Percentiles rank a stretch among this genome's conserved stretches.
These are phyloP conservation scores for Nematostella vectensis DNA, from an alignment of 92 coral and sea anemone species.

Conservation along the genomic window DNA sequence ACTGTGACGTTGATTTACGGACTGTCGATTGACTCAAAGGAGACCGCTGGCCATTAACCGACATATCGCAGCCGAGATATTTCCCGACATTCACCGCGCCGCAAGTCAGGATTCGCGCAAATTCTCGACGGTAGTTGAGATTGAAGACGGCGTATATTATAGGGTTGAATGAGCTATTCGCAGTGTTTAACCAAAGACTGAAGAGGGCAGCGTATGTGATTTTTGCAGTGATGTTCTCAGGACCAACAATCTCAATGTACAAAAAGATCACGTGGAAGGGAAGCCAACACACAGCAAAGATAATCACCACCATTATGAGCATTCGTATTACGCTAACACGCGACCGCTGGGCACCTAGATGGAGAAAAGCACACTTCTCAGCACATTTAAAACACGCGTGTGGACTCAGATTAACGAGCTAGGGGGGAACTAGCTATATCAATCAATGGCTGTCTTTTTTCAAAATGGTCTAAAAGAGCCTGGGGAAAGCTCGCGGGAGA, in stretches of 20 bases:
- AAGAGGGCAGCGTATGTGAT: constrained; percentile 24
- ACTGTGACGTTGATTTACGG: constrained; percentile 5
- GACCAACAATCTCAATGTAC: constrained; percentile 16
- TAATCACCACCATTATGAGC: constrained; percentile 59
- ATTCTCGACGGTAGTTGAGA: constrained; percentile 67
- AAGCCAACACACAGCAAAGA: constrained; percentile 59
- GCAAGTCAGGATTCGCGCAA: constrained; percentile 43
- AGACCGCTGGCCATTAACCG: constrained; percentile 17
- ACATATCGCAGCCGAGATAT: constrained; percentile 27
- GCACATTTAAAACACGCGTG: no score
- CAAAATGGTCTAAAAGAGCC: no score
- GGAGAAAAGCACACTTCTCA: background rate
- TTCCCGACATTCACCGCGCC: constrained; percentile 25
- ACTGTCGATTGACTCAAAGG: constrained; percentile 10
- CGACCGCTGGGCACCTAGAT: constrained; percentile 68
- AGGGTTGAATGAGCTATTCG: constrained; percentile 78
- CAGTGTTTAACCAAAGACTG: constrained; percentile 48
- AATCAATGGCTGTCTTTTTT: no score
- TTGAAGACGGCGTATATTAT: constrained; percentile 76
- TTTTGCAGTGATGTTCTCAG: background rate
- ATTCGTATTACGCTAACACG: constrained; percentile 70
- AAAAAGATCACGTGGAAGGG: constrained; percentile 55
- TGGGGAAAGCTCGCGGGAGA: no score
- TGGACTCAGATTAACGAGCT: no score
- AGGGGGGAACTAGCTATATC: no score